phyloP scores from a whole-genome alignment of 2,888 invertebrate species.

The Agrenia bidenticulata region DNA sequence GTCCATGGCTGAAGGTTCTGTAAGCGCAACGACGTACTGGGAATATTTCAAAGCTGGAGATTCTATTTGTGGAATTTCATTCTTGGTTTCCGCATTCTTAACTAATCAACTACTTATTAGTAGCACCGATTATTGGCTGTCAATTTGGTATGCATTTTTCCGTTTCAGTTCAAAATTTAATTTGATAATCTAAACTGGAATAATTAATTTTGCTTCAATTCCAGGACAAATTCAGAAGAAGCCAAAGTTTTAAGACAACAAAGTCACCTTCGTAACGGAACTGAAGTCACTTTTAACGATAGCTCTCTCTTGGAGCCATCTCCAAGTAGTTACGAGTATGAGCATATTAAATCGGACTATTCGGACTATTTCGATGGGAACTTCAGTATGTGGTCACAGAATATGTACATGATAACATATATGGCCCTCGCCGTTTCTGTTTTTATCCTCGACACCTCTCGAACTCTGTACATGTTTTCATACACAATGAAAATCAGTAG shows the following conservation, averaged over 20 bases:
- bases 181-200: background rate
- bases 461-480: slow-evolving; percentile 57
- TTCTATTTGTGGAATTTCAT: slow-evolving; percentile 31
- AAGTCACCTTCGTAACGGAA: background rate
- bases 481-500: slow-evolving; percentile 57
- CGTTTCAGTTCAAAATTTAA: background rate
- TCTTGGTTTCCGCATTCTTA: slow-evolving; percentile 57
- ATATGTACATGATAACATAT: slow-evolving; percentile 57
- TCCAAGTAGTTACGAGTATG: slow-evolving; percentile 18
- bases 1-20: slow-evolving; percentile 47
- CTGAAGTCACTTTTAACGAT: slow-evolving; percentile 4
- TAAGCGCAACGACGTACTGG: slow-evolving; percentile 58
- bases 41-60: slow-evolving; percentile 52
- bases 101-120: slow-evolving; percentile 56
- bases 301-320: background rate
- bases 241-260: background rate
- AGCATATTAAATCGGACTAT: background rate
- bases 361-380: background rate
- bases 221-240: slow-evolving; percentile 18
- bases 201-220: slow-evolving; percentile 5
- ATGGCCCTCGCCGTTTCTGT: slow-evolving; percentile 54
- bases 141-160: slow-evolving; percentile 55
- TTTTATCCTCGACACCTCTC: slow-evolving; percentile 55
- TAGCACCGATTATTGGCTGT: slow-evolving; percentile 58
- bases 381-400: slow-evolving; percentile 50